Evolutionary conservation across 2,113 vertebrate species (phyloP), one percentile per base, ranked within the genome.

Genomic region (Calonectris borealis): DNA sequence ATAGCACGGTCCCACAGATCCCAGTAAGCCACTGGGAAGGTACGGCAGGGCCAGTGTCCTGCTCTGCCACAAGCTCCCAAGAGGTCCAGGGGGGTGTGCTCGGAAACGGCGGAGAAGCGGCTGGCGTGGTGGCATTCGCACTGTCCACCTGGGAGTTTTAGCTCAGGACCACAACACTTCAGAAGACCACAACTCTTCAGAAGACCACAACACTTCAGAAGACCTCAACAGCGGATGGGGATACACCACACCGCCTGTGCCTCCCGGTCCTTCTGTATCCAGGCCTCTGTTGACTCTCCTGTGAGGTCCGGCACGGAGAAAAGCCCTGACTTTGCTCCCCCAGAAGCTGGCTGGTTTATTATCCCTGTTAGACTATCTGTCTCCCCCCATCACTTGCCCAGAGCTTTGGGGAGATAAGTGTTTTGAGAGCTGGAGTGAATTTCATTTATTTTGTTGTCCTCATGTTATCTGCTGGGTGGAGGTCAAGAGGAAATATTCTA

Each of bases 221-320:
- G 75, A 49, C 44, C 31, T 58, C 51, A 58, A 3, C 13, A 62
- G 44, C 15, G 1, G 32, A 40, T 4, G 13, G 40, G 19, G 38
- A 81, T 48, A 46, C 31, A 42, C 48, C 49, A 48, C 8, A 4
- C 11, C 0, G 1, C 44, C 38, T 22, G 57, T 1, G 0, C 24
- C 19, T 65, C 38, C 31, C 29, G 75, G 31, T 58, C 22, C 49
- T 64, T 32, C 24, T 29, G 22, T 16, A 48, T 21, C 44, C 55
- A 60, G 13, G n/a, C 13, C 10, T 60, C 46, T 81, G 29, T 7
- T 40, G 31, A 24, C 42, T 52, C 29, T 51, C 16, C 36, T 1
- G 1, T 22, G 42, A 68, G 34, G 60, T 40, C 54, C 25, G 13
- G 27, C 66, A 68, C 42, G 52, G 24, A 51, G 27, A 34, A 79